Percentiles rank a stretch among this genome's conserved stretches.
phyloP scores from a whole-genome alignment of 1,140 invertebrate genomes.

The Harlomillsia oculata region DNA sequence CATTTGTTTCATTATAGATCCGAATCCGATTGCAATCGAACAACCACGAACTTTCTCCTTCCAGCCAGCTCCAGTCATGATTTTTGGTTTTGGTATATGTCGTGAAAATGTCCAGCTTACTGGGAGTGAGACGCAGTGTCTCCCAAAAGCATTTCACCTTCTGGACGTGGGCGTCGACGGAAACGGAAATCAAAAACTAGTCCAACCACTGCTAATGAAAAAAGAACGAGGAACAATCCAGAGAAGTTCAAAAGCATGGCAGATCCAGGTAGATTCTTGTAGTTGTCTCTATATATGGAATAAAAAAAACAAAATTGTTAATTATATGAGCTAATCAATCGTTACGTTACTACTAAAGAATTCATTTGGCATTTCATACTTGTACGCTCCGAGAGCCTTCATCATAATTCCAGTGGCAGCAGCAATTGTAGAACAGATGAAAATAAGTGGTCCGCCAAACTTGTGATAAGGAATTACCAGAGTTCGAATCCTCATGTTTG shows the following conservation, averaged over 20 bases:
- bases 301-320: not conserved
- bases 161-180: slow-evolving; percentile 23
- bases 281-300: slow-evolving; percentile 5
- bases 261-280: not conserved
- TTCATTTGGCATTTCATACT: slow-evolving; percentile 13
- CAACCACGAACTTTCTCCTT: no score
- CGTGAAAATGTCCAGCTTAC: no score
- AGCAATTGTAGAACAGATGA: slow-evolving; percentile 11
- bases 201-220: slow-evolving; percentile 9
- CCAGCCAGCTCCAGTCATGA: no score
- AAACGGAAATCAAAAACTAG: slow-evolving; percentile 22
- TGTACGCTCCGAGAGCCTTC: slow-evolving; percentile 25
- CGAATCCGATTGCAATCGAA: no score
- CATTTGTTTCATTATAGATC: no score
- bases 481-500: slow-evolving; percentile 23
- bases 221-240: slow-evolving; percentile 25
- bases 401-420: slow-evolving; percentile 28
- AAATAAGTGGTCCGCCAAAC: slow-evolving; percentile 23
- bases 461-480: slow-evolving; percentile 26
- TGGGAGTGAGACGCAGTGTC: slow-evolving; percentile 1
- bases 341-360: not conserved
- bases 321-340: no score
- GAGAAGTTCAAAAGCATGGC: slow-evolving; percentile 22
- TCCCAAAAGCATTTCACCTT: slow-evolving; percentile 17
- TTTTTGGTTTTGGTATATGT: no score